Evolutionary conservation across 2,797 vertebrate species (phyloP).

Genomic region (Mus spretus): DNA sequence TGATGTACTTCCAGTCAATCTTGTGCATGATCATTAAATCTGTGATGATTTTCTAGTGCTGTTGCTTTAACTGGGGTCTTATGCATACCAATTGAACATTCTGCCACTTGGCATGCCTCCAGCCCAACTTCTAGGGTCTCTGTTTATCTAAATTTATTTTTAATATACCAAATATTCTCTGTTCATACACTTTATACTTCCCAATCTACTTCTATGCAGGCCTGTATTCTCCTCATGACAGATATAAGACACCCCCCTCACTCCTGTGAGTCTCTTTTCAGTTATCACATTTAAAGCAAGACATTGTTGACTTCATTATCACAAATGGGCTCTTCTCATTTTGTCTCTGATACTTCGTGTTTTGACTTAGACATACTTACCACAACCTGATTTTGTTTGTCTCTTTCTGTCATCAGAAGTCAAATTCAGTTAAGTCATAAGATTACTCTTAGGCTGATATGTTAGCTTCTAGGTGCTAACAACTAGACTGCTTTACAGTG

Average conservation of each 20-base stretch:
- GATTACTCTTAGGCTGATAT: background rate
- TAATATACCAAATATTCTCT: background rate
- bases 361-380: constrained; percentile 26
- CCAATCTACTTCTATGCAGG: background rate
- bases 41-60: background rate
- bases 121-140: constrained; percentile 19
- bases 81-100: background rate
- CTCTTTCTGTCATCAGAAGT: background rate
- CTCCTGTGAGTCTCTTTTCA: background rate
- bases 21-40: background rate
- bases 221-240: background rate
- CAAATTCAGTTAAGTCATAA: background rate
- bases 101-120: background rate
- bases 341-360: background rate
- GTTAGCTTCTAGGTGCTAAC: background rate
- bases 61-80: background rate
- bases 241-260: background rate
- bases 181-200: background rate
- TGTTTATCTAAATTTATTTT: background rate
- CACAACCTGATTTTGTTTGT: background rate
- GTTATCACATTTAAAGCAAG: background rate
- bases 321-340: background rate
- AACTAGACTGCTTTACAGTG: background rate
- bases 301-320: background rate
- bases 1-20: background rate